Evolutionary conservation across 2,113 vertebrate genomes (phyloP).

Genomic region (Pteronura brasiliensis): DNA sequence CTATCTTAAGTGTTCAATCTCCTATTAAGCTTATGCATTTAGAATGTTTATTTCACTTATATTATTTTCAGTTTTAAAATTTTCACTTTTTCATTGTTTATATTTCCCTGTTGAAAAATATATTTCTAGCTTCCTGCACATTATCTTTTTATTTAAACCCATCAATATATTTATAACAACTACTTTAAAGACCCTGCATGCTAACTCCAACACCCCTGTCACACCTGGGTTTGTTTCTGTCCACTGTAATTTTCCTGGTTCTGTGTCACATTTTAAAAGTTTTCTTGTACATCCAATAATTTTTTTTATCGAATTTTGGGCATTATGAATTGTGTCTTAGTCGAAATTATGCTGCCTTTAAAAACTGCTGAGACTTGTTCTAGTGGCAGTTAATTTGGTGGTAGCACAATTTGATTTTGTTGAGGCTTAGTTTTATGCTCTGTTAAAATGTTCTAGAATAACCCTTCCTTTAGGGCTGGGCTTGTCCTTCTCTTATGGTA

Average conservation of each 20-base stretch:
- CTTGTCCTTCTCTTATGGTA: background rate
- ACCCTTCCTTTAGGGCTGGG: background rate
- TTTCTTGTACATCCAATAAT: background rate
- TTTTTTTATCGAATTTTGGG: background rate
- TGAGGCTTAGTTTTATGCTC: background rate
- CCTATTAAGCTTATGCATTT: background rate
- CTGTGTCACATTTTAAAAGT: background rate
- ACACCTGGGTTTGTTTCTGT: background rate
- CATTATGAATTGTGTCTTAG: background rate
- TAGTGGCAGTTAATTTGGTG: constrained; percentile 9
- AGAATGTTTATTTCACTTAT: background rate
- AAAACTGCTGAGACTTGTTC: background rate
- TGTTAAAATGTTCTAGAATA: background rate
- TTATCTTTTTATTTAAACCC: constrained; percentile 15
- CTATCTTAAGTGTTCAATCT: background rate
- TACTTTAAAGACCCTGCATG: background rate
- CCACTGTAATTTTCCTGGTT: background rate
- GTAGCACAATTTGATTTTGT: background rate
- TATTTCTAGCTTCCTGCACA: background rate
- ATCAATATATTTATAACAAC: background rate
- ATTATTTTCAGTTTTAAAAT: background rate
- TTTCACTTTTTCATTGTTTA: background rate
- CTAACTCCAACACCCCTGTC: background rate
- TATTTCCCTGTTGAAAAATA: background rate
- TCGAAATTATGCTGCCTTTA: background rate